Base-by-base conservation (phyloP, 2,113 vertebrate genomes). In the Takifugu flavidus region DNA sequence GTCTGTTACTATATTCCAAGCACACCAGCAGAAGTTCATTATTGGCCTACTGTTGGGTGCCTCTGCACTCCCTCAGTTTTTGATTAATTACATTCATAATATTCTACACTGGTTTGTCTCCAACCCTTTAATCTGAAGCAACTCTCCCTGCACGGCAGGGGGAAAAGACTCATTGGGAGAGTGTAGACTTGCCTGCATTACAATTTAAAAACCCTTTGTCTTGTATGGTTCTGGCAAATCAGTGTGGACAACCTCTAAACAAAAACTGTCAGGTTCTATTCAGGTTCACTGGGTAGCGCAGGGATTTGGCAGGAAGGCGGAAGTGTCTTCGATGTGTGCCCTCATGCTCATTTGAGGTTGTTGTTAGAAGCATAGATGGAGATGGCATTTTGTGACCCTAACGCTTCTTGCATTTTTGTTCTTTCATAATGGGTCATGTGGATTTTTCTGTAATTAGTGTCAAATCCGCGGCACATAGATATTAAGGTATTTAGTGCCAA, bases 221-320 rank as follows among this genome's bases (percentile, higher is more conserved):
- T 80, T 59, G 66, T 53, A 57, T 34, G 52, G 65, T 58, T 67
- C 74, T 78, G 75, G 79, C 80, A 90, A 90, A 90, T 88, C 84
- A 88, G 83, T 86, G 65, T 88, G 82, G 86, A 87, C 82, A 86
- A 83, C 82, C 88, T 86, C 88, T 88, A 87, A 90, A 91, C 84
- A 90, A 90, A 90, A 85, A 72, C 83, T 90, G 87, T 89, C 86
- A 87, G 81, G 84, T 85, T 88, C 79, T 62, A 87, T 89, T 90
- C 86, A 65, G 76, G 25, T 74, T 77, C 72, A 71, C 70, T 79
- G 78, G 78, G 64, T 15, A 67, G 75, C 70, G 75, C 62, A 56
- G 72, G 76, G 79, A 80, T 88, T 86, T 88, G 85, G 79, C 87
- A 90, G 80, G 67, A 50, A 77, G 69, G 82, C 78, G 64, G 59